phyloP scores from a whole-genome alignment of 1,140 invertebrate genomes.

The Marisa cornuarietis region DNA sequence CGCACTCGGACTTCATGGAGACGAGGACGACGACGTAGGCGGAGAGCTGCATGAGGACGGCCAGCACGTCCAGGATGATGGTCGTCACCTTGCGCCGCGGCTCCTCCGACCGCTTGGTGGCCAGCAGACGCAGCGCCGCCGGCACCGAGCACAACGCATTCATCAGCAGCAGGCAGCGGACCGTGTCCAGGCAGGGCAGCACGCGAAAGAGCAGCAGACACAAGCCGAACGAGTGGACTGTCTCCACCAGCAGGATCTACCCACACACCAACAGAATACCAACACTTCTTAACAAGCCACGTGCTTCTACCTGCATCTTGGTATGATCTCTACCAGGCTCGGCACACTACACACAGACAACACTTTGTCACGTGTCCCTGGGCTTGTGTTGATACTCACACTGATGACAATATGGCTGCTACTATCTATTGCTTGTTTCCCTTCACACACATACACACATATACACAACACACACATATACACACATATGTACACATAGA shows the following conservation, averaged over 20 bases:
- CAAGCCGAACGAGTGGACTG: constrained; percentile 84
- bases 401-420: no score
- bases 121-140: constrained; percentile 67
- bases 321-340: no score
- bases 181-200: constrained; percentile 88
- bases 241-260: constrained; percentile 77
- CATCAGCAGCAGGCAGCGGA: constrained; percentile 93
- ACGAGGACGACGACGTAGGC: constrained; percentile 38
- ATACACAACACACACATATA: no score
- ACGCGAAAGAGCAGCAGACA: constrained; percentile 85
- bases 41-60: constrained; percentile 41
- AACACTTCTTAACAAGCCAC: no score
- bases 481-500: no score
- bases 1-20: constrained; percentile 41
- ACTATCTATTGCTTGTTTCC: no score
- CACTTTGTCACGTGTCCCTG: no score
- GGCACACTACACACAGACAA: no score
- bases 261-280: not conserved
- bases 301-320: no score
- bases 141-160: constrained; percentile 93
- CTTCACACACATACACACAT: no score
- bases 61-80: constrained; percentile 38
- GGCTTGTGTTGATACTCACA: no score
- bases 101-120: constrained; percentile 41
- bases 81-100: constrained; percentile 34